Conservation (phyloP, 2,888 invertebrate species). For the Adela reaumurella region DNA sequence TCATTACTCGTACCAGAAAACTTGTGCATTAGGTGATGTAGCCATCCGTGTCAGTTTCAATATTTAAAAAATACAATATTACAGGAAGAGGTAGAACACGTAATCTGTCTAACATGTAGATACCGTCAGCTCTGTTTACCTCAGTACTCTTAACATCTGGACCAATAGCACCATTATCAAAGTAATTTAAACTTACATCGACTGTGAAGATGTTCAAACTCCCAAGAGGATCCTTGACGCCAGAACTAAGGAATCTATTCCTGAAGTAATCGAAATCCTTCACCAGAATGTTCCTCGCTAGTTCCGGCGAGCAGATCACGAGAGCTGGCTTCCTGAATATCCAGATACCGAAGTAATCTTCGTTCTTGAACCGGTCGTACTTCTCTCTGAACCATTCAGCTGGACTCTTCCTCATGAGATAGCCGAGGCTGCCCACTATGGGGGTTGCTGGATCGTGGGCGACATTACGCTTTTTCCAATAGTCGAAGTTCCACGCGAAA, state of each 20-base stretch:
- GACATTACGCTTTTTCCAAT: slow-evolving; percentile 22
- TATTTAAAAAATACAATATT: too few species aligned
- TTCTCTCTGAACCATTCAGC: slow-evolving; percentile 21
- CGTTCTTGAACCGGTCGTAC: slow-evolving; percentile 17
- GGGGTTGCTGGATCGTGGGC: slow-evolving; percentile 19
- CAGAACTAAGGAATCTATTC: slow-evolving; percentile 23
- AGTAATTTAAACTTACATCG: slow-evolving; percentile 23
- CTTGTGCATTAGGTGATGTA: too few species aligned
- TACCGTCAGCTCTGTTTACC: too few species aligned
- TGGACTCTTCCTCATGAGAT: slow-evolving; percentile 15
- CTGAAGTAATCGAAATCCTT: slow-evolving; percentile 28
- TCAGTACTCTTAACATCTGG: too few species aligned
- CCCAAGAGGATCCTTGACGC: slow-evolving; percentile 26
- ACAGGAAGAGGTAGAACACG: too few species aligned
- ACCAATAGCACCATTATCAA: too few species aligned
- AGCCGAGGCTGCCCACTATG: slow-evolving; percentile 23
- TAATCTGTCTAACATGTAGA: too few species aligned
- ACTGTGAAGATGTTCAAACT: slow-evolving; percentile 23
- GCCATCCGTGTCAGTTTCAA: too few species aligned
- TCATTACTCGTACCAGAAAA: too few species aligned
- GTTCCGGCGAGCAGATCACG: slow-evolving; percentile 25
- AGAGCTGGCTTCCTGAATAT: slow-evolving; percentile 32
- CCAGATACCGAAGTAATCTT: slow-evolving; percentile 32
- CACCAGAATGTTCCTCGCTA: slow-evolving; percentile 25
- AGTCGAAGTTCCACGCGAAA: slow-evolving; percentile 7